These are phyloP conservation scores for Sinonovacula constricta DNA, from an alignment of 1,140 invertebrate genomes.

Conservation along the genomic window DNA sequence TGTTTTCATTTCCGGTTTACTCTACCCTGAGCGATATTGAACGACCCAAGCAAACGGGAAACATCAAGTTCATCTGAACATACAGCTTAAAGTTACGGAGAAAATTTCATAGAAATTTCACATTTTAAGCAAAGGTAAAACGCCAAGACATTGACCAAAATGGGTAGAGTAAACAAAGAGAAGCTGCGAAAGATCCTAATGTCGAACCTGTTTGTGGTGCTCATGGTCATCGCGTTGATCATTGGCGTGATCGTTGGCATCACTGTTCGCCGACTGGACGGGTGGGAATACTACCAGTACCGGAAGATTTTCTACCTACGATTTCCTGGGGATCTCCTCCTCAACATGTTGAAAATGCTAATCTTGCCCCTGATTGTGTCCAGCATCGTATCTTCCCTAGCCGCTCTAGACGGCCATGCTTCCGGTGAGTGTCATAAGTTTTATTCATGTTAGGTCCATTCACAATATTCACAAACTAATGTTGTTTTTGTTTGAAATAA, in stretches of 20 bases:
- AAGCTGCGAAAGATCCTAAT: background rate
- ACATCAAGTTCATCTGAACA: no score
- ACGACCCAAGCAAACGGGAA: no score
- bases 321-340: conserved; percentile 80
- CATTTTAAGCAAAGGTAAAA: no score
- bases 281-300: conserved; percentile 48
- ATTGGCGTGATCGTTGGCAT: conserved; percentile 2
- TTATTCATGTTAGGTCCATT: no score
- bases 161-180: background rate
- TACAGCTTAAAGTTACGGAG: no score
- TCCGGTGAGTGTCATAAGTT: conserved; percentile 53
- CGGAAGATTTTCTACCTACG: conserved; percentile 66
- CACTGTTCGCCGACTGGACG: conserved; percentile 1
- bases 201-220: conserved; percentile 3
- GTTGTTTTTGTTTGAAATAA: no score
- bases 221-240: conserved; percentile 10
- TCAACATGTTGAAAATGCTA: conserved; percentile 80
- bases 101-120: no score
- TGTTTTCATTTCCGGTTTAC: no score
- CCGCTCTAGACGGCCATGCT: conserved; percentile 69
- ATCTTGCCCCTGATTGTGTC: conserved; percentile 80
- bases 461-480: no score
- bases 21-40: no score
- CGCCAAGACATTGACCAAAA: no score
- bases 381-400: conserved; percentile 76